Evolutionary conservation across 2,113 vertebrate species (phyloP), one percentile per base, ranked within the genome.

Genomic region (Sander vitreus): DNA sequence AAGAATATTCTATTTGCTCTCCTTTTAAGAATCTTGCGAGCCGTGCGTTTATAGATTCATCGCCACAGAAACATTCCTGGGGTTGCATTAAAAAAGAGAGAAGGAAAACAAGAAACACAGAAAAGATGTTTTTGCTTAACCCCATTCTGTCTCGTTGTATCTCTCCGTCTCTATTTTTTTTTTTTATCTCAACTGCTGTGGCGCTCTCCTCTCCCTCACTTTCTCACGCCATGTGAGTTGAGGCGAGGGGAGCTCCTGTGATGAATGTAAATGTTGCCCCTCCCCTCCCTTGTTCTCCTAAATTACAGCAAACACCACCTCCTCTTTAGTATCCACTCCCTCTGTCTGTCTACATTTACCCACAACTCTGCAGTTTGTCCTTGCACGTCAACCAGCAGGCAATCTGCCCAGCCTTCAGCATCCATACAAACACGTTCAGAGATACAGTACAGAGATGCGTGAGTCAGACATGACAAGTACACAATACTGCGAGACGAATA

Each of bases 231-330:
- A 85, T 89, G 84, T 70, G 87, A 88, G 86, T 80, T 85, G 85
- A 93, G 86, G 74, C 70, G 60, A 92, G 78, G 64, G 66, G 19
- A 88, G 89, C 80, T 81, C 81, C 80, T 87, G 76, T 90, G 92
- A 90, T 92, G 91, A 93, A 93, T 93, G 86, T 92, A 93, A 93
- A 92, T 80, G 91, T 72, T 76, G 77, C 81, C 85, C 89, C 88
- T 87, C 91, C 91, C 76, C 25, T 77, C 60, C 6, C 84, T 83
- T 89, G 88, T 89, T 91, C 86, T 72, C 78, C 84, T 78, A 91
- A 92, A 92, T 94, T 86, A 93, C 87, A 81, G 78, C 87, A 90
- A 93, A 91, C 88, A 89, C 81, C 68, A 64, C 84, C 88, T 81
- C 81, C 76, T 88, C 80, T 88, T 85, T 73, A 58, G 65, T 81